A percentile compares a stretch with the other conserved stretches of the same genome.
phyloP scores from a whole-genome alignment of 2,113 vertebrate genomes.

The Amphiprion ocellaris region DNA sequence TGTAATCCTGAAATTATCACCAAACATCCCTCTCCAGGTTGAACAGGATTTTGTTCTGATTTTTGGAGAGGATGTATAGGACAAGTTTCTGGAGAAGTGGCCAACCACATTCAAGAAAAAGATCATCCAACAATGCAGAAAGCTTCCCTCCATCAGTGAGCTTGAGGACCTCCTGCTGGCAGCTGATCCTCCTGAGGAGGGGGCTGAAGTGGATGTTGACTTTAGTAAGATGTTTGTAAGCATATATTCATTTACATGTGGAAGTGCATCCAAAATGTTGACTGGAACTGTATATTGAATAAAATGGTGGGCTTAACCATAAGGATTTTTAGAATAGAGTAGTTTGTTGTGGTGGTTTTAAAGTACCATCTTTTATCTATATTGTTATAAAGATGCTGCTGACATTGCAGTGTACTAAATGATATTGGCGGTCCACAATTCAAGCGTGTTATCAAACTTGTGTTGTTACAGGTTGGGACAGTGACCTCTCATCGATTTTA shows the following conservation, averaged over 20 bases:
- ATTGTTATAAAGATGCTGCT: too few species aligned
- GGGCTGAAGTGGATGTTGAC: background rate
- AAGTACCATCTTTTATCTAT: too few species aligned
- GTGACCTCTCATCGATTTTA: slow-evolving; percentile 27
- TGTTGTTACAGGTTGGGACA: slow-evolving; percentile 16
- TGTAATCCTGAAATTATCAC: background rate
- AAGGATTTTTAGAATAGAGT: too few species aligned
- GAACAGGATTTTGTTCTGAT: slow-evolving; percentile 33
- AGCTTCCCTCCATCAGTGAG: background rate
- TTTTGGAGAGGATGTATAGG: slow-evolving; percentile 20
- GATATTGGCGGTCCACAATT: background rate
- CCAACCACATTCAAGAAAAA: slow-evolving; percentile 18
- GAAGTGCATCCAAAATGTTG: too few species aligned
- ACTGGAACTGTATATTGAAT: too few species aligned
- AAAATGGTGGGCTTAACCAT: too few species aligned
- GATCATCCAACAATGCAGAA: slow-evolving; percentile 31
- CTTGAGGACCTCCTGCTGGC: slow-evolving; percentile 15
- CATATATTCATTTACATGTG: background rate
- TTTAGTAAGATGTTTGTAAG: background rate
- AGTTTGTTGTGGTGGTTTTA: too few species aligned
- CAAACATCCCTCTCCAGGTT: background rate
- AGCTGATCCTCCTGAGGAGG: slow-evolving; percentile 3
- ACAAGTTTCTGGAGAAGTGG: slow-evolving; percentile 19
- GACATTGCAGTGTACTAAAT: background rate
- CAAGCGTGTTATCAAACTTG: background rate